These are phyloP conservation scores for Orthonevra nobilis DNA, from an alignment of 2,888 invertebrate species.

Conservation along the genomic window DNA sequence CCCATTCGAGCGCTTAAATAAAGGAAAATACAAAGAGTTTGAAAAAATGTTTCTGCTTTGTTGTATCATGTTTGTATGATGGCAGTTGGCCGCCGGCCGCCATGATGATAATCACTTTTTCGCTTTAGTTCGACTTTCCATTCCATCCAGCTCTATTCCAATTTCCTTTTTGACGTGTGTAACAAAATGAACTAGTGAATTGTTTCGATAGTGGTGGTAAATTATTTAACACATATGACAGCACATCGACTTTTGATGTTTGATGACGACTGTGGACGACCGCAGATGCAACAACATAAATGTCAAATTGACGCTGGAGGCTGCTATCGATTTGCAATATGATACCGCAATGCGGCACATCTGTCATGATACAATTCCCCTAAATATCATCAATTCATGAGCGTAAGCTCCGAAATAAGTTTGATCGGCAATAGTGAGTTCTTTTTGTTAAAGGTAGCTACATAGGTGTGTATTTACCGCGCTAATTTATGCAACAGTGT, in stretches of 20 bases:
- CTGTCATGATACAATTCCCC: too few species aligned
- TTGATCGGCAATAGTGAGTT: too few species aligned
- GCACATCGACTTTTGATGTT: conserved; percentile 22
- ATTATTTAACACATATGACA: background rate
- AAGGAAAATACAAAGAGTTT: conserved; percentile 23
- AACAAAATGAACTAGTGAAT: background rate
- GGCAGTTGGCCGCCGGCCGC: conserved; percentile 8
- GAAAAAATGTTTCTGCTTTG: conserved; percentile 10
- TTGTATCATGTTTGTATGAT: conserved; percentile 5
- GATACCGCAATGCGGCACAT: conserved; percentile 34
- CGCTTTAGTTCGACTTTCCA: conserved; percentile 33
- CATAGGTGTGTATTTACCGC: too few species aligned
- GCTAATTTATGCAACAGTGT: too few species aligned
- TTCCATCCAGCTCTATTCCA: conserved; percentile 33
- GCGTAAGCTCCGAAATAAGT: too few species aligned
- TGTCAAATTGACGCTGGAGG: conserved; percentile 2
- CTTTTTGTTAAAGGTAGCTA: too few species aligned
- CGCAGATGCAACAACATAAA: conserved; percentile 40
- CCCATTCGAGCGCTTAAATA: conserved; percentile 29
- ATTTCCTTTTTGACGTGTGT: conserved; percentile 13
- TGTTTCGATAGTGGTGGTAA: conserved; percentile 5
- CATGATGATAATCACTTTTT: conserved; percentile 34
- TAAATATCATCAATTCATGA: too few species aligned
- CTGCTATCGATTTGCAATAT: conserved; percentile 19
- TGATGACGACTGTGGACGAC: conserved; percentile 2